Conservation (phyloP, 2,888 invertebrate genomes). For the Ichneumoninae sp. region DNA sequence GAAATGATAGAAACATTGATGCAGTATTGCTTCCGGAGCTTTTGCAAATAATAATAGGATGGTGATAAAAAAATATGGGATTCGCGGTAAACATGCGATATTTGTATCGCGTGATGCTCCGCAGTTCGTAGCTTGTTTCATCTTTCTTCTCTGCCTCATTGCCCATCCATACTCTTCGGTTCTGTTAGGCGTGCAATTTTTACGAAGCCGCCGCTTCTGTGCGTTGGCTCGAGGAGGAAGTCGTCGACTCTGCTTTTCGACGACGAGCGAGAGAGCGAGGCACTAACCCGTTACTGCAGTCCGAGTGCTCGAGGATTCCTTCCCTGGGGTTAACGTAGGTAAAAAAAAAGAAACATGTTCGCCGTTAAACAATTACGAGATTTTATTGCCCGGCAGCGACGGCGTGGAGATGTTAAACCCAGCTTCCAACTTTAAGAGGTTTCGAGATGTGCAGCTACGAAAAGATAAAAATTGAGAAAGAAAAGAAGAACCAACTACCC, state of each 20-base stretch:
- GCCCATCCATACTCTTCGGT: conserved; percentile 22
- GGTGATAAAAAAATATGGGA: conserved; percentile 11
- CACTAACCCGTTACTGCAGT: conserved; percentile 28
- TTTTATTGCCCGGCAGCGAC: conserved; percentile 20
- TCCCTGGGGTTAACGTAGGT: conserved; percentile 1
- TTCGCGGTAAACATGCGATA: conserved; percentile 47
- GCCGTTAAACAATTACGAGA: conserved; percentile 33
- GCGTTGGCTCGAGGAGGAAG: conserved; percentile 6
- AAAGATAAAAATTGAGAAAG: neutral
- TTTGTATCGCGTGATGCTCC: conserved; percentile 54
- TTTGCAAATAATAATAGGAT: conserved; percentile 17
- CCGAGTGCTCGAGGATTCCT: neutral
- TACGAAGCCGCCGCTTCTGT: conserved; percentile 28
- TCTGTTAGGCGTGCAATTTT: conserved; percentile 50
- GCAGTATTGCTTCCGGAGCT: conserved; percentile 44
- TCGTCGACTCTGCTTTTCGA: conserved; percentile 44
- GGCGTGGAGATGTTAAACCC: neutral
- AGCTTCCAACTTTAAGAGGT: neutral
- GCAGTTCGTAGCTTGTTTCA: neutral
- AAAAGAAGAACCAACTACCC: neutral
- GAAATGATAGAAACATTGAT: conserved; percentile 27
- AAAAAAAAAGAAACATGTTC: conserved; percentile 15
- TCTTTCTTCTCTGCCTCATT: conserved; percentile 23
- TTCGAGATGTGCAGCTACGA: neutral
- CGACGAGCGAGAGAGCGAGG: conserved; percentile 9